Evolutionary conservation across 1,140 invertebrate species (phyloP), one percentile per base, ranked within the genome.

Genomic region (Drosophila navojoa): DNA sequence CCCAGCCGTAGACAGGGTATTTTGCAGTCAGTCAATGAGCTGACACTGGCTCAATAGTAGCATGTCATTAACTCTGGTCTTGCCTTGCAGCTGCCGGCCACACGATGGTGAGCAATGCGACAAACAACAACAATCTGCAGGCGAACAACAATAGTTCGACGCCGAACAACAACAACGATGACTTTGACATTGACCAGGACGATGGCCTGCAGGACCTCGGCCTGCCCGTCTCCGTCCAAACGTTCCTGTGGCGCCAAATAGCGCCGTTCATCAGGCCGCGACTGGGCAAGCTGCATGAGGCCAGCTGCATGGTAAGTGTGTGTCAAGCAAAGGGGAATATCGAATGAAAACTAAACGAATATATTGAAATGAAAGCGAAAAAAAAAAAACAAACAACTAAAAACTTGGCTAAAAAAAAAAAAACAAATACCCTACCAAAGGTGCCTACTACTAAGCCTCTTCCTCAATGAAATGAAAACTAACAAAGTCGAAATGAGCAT

Each of bases 181-280:
- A 93, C 82, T 90, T 82, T 86, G 90, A 91, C 77, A 90, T 91
- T 78, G 90, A 91, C 76, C 90, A 90, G 78, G 93, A 94, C 76
- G 95, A 95, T 77, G 93, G 93, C 13, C 91, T 93, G 72, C 94
- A 94, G 76, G 96, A 96, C 79, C 95, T 97, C 78, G 94, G 96
- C 66, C 93, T 99, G 72, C 98, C 98, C n/a, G 96, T 99, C 71
- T 97, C 98, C 3, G 98, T 99, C 70, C 98, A 99, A 92, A 97
- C 97, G 71, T 99, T 99, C 93, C 95, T 99, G 69, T 99, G 98
- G 98, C 95, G 97, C 85, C 98, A 99, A 94, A 97, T 98, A 73
- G 97, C 98, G 94, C 97, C 97, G 4, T 98, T 98, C 92, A 96
- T 97, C 50, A 93, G 97, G 86, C 97, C 98, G 11, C 98, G 98